Evolutionary conservation across 1,140 invertebrate genomes (phyloP).

Genomic region (Lepidurus apus): DNA sequence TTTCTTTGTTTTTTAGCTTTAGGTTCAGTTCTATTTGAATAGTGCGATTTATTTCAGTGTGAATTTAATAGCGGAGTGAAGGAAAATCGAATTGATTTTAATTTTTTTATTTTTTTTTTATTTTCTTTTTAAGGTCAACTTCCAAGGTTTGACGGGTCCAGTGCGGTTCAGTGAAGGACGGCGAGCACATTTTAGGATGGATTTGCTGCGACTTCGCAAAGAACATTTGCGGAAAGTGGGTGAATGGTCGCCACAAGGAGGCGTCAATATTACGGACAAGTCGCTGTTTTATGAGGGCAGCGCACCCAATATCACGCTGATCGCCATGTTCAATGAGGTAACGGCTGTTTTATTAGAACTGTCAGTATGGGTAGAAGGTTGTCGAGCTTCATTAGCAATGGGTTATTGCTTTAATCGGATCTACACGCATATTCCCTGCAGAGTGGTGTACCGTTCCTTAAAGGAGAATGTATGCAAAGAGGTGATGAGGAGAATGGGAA

Average conservation of each 20-base stretch:
- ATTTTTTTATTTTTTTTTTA: too few relatives aligned
- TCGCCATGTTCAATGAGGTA: conserved; percentile 83
- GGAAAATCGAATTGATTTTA: not conserved
- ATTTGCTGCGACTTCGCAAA: conserved; percentile 73
- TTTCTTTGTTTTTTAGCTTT: not conserved
- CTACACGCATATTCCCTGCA: too few relatives aligned
- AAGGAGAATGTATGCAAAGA: conserved; percentile 41
- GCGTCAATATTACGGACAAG: conserved; percentile 75
- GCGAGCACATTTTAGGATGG: conserved; percentile 74
- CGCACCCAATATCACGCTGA: conserved; percentile 77
- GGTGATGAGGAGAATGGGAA: conserved; percentile 39
- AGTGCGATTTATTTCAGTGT: conserved; percentile 4
- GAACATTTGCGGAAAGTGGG: conserved; percentile 72
- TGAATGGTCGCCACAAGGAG: conserved; percentile 65
- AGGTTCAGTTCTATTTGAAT: not conserved
- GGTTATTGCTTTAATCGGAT: not conserved
- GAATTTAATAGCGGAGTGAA: not conserved
- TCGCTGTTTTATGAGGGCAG: conserved; percentile 78
- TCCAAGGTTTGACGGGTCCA: conserved; percentile 78
- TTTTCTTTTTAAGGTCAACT: conserved; percentile 54
- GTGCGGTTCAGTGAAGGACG: conserved; percentile 80
- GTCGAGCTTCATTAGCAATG: conserved; percentile 7
- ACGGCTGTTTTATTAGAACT: conserved; percentile 37
- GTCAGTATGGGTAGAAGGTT: not conserved
- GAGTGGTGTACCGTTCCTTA: too few relatives aligned